Evolutionary conservation across 2,888 invertebrate genomes (phyloP).

Genomic region (Zhuqinia jingwanae): DNA sequence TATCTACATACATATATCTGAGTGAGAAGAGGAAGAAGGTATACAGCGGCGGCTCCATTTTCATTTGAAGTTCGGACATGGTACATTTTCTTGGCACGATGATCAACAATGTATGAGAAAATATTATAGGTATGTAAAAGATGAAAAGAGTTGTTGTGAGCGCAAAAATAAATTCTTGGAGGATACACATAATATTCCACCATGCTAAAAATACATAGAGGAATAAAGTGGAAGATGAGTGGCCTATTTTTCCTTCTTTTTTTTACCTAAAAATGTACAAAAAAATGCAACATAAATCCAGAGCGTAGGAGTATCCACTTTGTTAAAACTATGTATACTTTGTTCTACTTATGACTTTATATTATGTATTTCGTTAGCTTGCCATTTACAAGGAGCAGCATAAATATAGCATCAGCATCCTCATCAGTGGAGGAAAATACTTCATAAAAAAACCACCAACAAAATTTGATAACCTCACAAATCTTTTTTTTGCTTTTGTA

Average conservation of each 20-base stretch:
- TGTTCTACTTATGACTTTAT: background rate
- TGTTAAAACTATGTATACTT: background rate
- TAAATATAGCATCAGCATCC: background rate
- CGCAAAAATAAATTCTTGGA: constrained; percentile 11
- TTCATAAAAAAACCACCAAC: background rate
- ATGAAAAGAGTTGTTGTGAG: constrained; percentile 21
- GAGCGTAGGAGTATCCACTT: background rate
- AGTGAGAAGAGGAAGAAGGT: background rate
- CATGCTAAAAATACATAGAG: background rate
- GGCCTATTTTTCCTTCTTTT: constrained; percentile 11
- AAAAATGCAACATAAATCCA: too few relatives aligned
- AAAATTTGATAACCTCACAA: background rate
- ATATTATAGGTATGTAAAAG: constrained; percentile 23
- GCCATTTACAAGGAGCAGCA: background rate
- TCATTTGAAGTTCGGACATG: constrained; percentile 17
- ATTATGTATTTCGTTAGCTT: constrained; percentile 1
- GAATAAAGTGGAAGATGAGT: background rate
- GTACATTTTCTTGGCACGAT: constrained; percentile 60
- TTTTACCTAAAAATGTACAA: background rate
- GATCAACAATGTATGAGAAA: background rate
- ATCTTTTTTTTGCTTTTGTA: background rate
- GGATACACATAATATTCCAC: constrained; percentile 11
- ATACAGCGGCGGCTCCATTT: constrained; percentile 4
- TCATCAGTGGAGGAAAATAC: background rate
- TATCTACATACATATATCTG: background rate